Base-by-base conservation (phyloP, 2,888 invertebrate genomes). In the Argynnis bischoffii region DNA sequence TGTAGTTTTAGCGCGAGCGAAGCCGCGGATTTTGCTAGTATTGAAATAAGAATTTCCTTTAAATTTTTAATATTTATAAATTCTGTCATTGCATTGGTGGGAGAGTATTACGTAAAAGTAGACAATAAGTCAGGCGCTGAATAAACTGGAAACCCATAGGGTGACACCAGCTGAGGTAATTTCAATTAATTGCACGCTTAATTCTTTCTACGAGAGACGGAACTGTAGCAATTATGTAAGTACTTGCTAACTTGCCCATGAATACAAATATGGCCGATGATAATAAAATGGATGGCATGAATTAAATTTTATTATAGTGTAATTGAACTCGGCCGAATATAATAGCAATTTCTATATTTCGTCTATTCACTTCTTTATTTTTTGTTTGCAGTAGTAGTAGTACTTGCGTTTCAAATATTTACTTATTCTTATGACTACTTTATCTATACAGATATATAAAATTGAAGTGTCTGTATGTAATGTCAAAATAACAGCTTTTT, bases 151-250 rank as follows among this genome's bases (percentile, higher is more conserved):
- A 85, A 85, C 81, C 79, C 80, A 88, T 86, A 80, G 77, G 77
- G 80, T 80, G 76, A 81, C 78, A 79, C 81, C 84, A 85, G 82
- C 85, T 83, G 83, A 80, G 83, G 85, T 85, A 86, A 88, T 88
- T 87, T 86, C 80, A 83, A 85, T 88, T 87, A 84, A 88, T 86
- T 85, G 83, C 63, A 61, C 46, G 48, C 63, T 55, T 35, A 66
- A 63, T 63, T 66, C 61, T 69, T 63, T 57, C 63, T 35, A 53
- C 46, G 54, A 57, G 51, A 56, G 50, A 56, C 56, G 26, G 63
- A 46, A 55, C 26, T 41, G 63, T 53, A 13, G 63, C 63, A 57
- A 64, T 64, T 64, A 57, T 57, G 21, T 64, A 64, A 64, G 56
- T 64, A 64, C 41, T 51, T 41, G 18, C 50, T 56, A 41, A 56